Conservation (phyloP, 2,113 vertebrate species). For the Callopanchax toddi region DNA sequence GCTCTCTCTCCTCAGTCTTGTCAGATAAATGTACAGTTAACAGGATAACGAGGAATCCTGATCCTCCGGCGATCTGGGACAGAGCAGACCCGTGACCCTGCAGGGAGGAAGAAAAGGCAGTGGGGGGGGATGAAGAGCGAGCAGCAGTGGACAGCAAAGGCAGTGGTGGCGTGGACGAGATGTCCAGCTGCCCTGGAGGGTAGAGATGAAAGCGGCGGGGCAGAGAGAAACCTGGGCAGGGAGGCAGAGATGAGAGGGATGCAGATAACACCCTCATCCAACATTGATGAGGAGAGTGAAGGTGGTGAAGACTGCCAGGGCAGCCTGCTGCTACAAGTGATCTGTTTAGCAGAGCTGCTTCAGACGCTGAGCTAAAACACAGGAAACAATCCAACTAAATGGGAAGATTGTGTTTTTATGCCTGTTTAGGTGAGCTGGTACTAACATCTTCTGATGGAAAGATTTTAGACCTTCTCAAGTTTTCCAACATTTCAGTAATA, state of each 20-base stretch:
- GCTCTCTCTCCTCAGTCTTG: conserved; percentile 91
- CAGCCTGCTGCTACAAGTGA: conserved; percentile 49
- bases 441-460: background rate
- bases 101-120: conserved; percentile 55
- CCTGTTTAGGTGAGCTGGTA: background rate
- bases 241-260: conserved; percentile 61
- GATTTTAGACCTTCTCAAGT: background rate
- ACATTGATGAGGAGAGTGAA: conserved; percentile 63
- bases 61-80: conserved; percentile 81
- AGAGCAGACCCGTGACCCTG: conserved; percentile 78
- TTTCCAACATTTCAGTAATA: background rate
- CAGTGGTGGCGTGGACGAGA: conserved; percentile 54
- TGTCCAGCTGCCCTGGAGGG: conserved; percentile 49
- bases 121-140: conserved; percentile 55
- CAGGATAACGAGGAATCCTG: conserved; percentile 94
- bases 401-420: background rate
- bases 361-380: conserved; percentile 13
- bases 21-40: conserved; percentile 98
- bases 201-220: conserved; percentile 55
- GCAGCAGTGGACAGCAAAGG: conserved; percentile 40
- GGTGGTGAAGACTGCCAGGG: conserved; percentile 32
- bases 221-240: conserved; percentile 47
- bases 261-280: conserved; percentile 64
- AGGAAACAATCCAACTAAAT: conserved; percentile 28
- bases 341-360: conserved; percentile 40